phyloP scores from a whole-genome alignment of 2,797 vertebrate species.

The Harpagifer antarcticus region DNA sequence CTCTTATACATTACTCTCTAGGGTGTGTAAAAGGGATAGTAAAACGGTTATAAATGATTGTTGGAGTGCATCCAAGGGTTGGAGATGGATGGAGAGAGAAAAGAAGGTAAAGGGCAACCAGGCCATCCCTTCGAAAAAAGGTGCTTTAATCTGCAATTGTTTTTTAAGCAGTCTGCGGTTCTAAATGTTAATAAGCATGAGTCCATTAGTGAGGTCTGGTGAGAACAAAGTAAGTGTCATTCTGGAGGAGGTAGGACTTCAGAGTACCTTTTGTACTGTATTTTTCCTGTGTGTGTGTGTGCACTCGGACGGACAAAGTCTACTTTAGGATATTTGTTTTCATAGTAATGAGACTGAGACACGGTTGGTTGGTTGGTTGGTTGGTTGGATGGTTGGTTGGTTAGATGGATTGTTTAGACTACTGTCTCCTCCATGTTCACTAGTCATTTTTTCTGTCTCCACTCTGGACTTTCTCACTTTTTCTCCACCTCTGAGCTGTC shows the following conservation, averaged over 20 bases:
- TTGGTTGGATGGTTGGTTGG: conserved; percentile 52
- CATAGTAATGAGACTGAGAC: conserved; percentile 40
- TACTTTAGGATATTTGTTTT: conserved; percentile 54
- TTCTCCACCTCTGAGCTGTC: conserved; percentile 43
- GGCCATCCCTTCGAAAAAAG: too few species aligned
- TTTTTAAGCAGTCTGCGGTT: too few species aligned
- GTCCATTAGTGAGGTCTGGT: neutral
- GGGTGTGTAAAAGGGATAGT: too few species aligned
- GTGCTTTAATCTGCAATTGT: too few species aligned
- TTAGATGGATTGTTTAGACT: conserved; percentile 58
- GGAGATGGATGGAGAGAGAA: too few species aligned
- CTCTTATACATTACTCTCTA: too few species aligned
- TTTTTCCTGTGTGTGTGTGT: neutral
- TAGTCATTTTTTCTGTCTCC: conserved; percentile 12
- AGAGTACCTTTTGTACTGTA: too few species aligned
- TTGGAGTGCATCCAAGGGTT: too few species aligned
- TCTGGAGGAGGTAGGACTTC: neutral
- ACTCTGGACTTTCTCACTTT: conserved; percentile 16
- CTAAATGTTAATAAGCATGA: too few species aligned
- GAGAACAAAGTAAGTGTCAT: neutral
- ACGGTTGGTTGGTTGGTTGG: neutral
- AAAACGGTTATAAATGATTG: too few species aligned
- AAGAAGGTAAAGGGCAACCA: too few species aligned
- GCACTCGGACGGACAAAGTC: conserved; percentile 1
- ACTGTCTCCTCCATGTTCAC: conserved; percentile 35